phyloP scores from a whole-genome alignment of 2,797 vertebrate species.

The Rhinophrynus dorsalis region DNA sequence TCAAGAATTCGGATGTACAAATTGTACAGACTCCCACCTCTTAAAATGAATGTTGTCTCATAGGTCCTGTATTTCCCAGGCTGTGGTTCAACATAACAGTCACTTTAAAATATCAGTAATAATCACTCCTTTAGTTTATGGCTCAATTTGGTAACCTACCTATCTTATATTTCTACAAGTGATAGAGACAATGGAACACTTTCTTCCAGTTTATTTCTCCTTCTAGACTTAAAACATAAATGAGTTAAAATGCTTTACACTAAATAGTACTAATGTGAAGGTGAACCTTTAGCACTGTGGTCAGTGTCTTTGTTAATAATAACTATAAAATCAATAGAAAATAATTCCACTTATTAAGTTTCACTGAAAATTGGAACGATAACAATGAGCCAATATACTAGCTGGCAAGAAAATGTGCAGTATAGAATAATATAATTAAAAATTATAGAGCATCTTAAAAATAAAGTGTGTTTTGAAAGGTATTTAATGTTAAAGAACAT shows the following conservation, averaged over 20 bases:
- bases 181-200: conserved; percentile 8
- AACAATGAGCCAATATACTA: no score
- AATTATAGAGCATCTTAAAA: no score
- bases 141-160: conserved; percentile 35
- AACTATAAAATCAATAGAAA: neutral
- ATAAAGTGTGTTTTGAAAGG: no score
- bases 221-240: no score
- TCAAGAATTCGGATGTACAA: conserved; percentile 45
- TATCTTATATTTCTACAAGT: conserved; percentile 36
- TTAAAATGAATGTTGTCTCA: conserved; percentile 31
- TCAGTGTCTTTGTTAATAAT: neutral
- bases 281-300: neutral
- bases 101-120: conserved; percentile 42
- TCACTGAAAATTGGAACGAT: neutral
- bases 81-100: conserved; percentile 43
- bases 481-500: no score
- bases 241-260: no score
- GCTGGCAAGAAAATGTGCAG: no score
- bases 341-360: neutral
- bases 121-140: conserved; percentile 44
- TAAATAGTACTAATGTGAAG: neutral
- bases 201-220: conserved; percentile 24
- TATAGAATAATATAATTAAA: no score
- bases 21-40: conserved; percentile 42
- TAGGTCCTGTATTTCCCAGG: conserved; percentile 40